Percentiles rank a stretch among this genome's conserved stretches.
Conservation (phyloP, 2,797 vertebrate genomes). For the Halcyon chelicuti region DNA sequence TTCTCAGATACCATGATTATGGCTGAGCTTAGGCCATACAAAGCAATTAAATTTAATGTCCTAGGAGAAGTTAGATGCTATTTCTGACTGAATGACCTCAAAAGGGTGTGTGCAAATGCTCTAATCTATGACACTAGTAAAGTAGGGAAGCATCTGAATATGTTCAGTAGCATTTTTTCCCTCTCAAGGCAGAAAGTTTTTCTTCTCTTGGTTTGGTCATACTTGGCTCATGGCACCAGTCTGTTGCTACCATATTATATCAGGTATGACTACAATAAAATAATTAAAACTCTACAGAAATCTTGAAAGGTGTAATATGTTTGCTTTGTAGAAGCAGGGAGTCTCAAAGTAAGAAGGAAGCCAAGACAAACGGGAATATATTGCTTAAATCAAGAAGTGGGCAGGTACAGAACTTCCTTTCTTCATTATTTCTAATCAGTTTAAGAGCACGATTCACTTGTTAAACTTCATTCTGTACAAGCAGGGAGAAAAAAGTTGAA, state of each 20-base stretch:
- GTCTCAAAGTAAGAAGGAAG: constrained; percentile 3
- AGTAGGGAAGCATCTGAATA: not conserved
- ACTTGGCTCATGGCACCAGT: not conserved
- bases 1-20: not conserved
- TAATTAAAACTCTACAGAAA: not conserved
- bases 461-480: constrained; percentile 21
- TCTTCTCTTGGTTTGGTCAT: not conserved
- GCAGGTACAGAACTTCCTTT: constrained; percentile 54
- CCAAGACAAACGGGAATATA: constrained; percentile 59
- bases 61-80: constrained; percentile 11
- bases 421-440: constrained; percentile 54
- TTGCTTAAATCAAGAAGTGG: constrained; percentile 30
- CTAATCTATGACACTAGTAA: not conserved
- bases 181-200: not conserved
- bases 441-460: constrained; percentile 57
- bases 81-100: constrained; percentile 45
- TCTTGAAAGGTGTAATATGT: not conserved
- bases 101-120: not conserved
- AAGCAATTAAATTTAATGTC: constrained; percentile 16
- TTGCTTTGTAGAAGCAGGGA: not conserved
- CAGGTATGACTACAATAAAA: not conserved
- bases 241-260: not conserved
- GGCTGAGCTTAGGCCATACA: not conserved
- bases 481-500: constrained; percentile 9
- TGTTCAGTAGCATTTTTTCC: not conserved